Evolutionary conservation across 2,888 invertebrate genomes (phyloP).

Genomic region (Cerastis leucographa): DNA sequence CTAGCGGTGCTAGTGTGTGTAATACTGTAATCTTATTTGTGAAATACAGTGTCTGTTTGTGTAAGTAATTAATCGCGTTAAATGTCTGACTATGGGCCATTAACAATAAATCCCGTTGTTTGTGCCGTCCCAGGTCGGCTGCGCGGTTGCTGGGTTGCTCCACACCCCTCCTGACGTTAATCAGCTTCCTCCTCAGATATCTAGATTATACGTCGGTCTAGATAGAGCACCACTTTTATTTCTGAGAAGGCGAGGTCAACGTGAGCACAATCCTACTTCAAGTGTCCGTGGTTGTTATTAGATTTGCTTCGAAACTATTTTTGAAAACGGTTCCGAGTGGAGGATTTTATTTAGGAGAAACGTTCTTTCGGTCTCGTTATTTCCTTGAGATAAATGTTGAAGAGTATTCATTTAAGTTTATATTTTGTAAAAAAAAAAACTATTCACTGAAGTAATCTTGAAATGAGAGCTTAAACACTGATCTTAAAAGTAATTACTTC

Average conservation of each 20-base stretch:
- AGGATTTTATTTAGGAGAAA: slow-evolving; percentile 66
- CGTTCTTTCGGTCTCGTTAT: slow-evolving; percentile 52
- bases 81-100: slow-evolving; percentile 82
- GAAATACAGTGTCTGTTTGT: slow-evolving; percentile 71
- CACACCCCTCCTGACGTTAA: slow-evolving; percentile 83
- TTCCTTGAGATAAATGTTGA: slow-evolving; percentile 36
- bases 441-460: slow-evolving; percentile 15
- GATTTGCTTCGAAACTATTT: slow-evolving; percentile 74
- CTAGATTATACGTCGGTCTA: slow-evolving; percentile 80
- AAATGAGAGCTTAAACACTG: slow-evolving; percentile 3
- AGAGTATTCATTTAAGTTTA: slow-evolving; percentile 39
- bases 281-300: slow-evolving; percentile 76
- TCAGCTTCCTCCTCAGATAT: slow-evolving; percentile 83
- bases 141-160: slow-evolving; percentile 62
- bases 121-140: slow-evolving; percentile 71
- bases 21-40: slow-evolving; percentile 69
- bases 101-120: slow-evolving; percentile 88
- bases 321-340: slow-evolving; percentile 64
- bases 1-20: slow-evolving; percentile 59
- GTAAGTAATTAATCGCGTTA: slow-evolving; percentile 82
- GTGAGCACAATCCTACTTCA: slow-evolving; percentile 75
- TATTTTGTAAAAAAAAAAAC: slow-evolving; percentile 28
- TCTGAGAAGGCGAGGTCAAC: slow-evolving; percentile 74
- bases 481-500: slow-evolving; percentile 26
- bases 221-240: slow-evolving; percentile 77